These are phyloP conservation scores for Drosophila greeni DNA, from an alignment of 2,888 invertebrate genomes.

Conservation along the genomic window DNA sequence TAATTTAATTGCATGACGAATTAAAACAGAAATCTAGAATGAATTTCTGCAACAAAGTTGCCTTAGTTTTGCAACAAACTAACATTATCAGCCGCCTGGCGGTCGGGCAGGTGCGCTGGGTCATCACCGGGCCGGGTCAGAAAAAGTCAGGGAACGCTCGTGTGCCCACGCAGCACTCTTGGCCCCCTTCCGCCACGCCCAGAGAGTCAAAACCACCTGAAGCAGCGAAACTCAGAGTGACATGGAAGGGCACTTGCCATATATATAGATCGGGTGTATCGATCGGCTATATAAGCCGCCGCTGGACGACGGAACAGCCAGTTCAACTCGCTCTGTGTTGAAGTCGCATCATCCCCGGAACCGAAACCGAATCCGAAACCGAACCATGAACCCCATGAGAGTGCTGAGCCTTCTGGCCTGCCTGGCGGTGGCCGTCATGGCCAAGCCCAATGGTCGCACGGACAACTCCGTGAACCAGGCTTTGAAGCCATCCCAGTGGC, in stretches of 20 bases:
- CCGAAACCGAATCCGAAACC: conserved; percentile 19
- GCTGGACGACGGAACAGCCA: conserved; percentile 39
- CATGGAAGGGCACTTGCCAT: conserved; percentile 4
- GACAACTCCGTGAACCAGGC: conserved; percentile 50
- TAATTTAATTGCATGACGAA: conserved; percentile 7
- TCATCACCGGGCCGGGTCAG: conserved; percentile 22
- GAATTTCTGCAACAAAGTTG: conserved; percentile 3
- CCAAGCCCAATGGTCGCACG: conserved; percentile 41
- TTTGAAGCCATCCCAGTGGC: conserved; percentile 70
- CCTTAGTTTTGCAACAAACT: conserved; percentile 23
- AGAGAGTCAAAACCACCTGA: conserved; percentile 11
- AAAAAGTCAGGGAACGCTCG: conserved; percentile 19
- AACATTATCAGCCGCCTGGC: conserved; percentile 19
- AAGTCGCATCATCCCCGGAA: conserved; percentile 41
- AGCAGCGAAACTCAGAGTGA: conserved; percentile 14
- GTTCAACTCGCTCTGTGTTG: conserved; percentile 62
- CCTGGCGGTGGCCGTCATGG: conserved; percentile 59
- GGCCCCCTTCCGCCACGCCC: not conserved
- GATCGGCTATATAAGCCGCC: conserved; percentile 48
- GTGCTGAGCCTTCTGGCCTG: conserved; percentile 64
- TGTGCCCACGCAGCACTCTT: conserved; percentile 8
- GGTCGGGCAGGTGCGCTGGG: conserved; percentile 25
- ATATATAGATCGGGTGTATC: not conserved
- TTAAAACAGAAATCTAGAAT: not conserved
- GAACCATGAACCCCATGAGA: conserved; percentile 69